These are phyloP conservation scores for Palythoa grandiflora DNA, from an alignment of 92 coral and sea anemone species.

Conservation along the genomic window DNA sequence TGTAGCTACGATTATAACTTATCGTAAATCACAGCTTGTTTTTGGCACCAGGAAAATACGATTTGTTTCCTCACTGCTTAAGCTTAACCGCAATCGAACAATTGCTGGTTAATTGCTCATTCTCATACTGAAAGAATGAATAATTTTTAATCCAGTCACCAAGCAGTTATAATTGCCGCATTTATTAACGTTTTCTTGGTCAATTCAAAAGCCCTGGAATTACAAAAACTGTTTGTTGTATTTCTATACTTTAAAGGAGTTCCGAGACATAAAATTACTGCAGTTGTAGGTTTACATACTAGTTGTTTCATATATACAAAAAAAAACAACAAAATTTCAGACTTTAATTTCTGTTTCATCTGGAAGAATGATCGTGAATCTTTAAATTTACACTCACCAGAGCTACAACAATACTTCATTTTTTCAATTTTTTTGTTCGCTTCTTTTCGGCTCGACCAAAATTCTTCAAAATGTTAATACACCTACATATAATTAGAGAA, in stretches of 20 bases:
- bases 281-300: neutral
- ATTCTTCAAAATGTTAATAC: neutral
- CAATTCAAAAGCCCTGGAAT: neutral
- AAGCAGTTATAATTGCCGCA: neutral
- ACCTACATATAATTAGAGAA: neutral
- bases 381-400: neutral
- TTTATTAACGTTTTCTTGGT: neutral
- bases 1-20: neutral
- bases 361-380: neutral
- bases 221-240: neutral
- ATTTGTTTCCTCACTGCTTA: neutral
- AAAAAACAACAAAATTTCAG: too few relatives aligned
- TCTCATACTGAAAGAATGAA: neutral
- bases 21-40: constrained; percentile 23
- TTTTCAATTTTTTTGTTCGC: too few relatives aligned
- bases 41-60: neutral
- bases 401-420: too few relatives aligned
- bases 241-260: neutral
- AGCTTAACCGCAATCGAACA: neutral
- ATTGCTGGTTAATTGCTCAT: neutral
- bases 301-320: too few relatives aligned
- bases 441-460: too few relatives aligned
- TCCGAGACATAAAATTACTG: neutral
- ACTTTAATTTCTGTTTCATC: too few relatives aligned
- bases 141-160: neutral